Percentiles rank a stretch among this genome's conserved stretches.
phyloP scores from a whole-genome alignment of 2,888 invertebrate genomes.

The Ypsolopha sequella region DNA sequence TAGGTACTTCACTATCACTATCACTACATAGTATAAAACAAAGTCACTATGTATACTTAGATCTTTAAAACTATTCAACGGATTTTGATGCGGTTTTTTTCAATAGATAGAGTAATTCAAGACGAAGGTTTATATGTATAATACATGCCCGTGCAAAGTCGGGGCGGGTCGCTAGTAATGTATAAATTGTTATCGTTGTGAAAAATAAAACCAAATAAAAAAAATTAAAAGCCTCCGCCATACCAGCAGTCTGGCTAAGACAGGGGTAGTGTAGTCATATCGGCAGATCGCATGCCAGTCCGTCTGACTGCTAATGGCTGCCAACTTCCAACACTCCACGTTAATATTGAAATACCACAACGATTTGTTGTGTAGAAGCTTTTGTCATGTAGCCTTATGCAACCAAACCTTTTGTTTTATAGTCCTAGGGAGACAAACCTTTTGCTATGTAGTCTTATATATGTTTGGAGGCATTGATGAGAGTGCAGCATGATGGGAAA shows the following conservation, averaged over 20 bases:
- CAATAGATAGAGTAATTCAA: too few species aligned
- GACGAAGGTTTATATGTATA: too few species aligned
- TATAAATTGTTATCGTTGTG: too few species aligned
- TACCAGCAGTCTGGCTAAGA: slow-evolving; percentile 13
- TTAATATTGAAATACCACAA: slow-evolving; percentile 59
- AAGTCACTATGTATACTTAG: too few species aligned
- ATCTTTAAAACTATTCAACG: too few species aligned
- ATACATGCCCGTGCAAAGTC: too few species aligned
- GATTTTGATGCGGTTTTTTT: too few species aligned
- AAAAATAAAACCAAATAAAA: not conserved
- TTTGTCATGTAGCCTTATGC: slow-evolving; percentile 9
- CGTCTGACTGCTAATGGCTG: slow-evolving; percentile 39
- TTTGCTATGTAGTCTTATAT: too few species aligned
- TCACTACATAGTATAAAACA: too few species aligned
- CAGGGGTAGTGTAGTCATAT: slow-evolving; percentile 44
- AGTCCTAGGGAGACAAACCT: too few species aligned
- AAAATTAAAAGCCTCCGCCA: slow-evolving; percentile 21
- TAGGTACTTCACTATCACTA: too few species aligned
- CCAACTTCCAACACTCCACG: slow-evolving; percentile 23
- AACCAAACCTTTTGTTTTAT: not conserved
- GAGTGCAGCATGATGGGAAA: not conserved
- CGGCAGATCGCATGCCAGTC: slow-evolving; percentile 27
- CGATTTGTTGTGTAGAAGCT: slow-evolving; percentile 41
- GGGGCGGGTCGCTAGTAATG: too few species aligned
- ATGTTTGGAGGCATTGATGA: not conserved